Conservation (phyloP, 2,797 vertebrate species). For the Setipinna tenuifilis region DNA sequence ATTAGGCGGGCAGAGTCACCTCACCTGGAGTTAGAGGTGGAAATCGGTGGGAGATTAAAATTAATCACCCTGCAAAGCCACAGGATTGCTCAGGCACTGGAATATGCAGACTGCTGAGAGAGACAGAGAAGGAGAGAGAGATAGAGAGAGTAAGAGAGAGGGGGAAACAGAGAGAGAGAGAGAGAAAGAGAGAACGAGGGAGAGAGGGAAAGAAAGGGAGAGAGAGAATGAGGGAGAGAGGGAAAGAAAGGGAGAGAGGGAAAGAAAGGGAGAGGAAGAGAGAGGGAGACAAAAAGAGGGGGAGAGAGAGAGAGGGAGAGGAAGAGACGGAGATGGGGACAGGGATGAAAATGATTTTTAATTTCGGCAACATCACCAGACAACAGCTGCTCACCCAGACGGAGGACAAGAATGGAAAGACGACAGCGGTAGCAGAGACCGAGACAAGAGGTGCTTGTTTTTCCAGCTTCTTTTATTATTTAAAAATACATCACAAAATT, state of each 20-base stretch:
- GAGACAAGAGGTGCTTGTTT: neutral
- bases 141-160: neutral
- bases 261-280: neutral
- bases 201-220: neutral
- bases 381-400: constrained; percentile 27
- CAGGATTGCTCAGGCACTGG: constrained; percentile 31
- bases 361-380: constrained; percentile 36
- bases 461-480: constrained; percentile 74
- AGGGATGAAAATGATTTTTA: constrained; percentile 25
- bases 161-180: neutral
- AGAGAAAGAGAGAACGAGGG: neutral
- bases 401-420: constrained; percentile 14
- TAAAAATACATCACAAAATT: constrained; percentile 79
- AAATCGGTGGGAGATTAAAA: constrained; percentile 64
- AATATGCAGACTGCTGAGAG: constrained; percentile 9
- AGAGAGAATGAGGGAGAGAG: constrained; percentile 3
- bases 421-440: constrained; percentile 33
- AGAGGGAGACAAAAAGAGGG: constrained; percentile 23
- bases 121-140: neutral
- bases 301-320: neutral
- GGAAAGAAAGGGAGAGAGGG: no score
- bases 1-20: constrained; percentile 70
- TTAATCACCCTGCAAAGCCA: constrained; percentile 63
- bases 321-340: neutral
- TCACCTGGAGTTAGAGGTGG: constrained; percentile 67